Percentiles rank a stretch among this genome's conserved stretches.
phyloP scores from a whole-genome alignment of 2,113 vertebrate genomes.

The Gadus macrocephalus region DNA sequence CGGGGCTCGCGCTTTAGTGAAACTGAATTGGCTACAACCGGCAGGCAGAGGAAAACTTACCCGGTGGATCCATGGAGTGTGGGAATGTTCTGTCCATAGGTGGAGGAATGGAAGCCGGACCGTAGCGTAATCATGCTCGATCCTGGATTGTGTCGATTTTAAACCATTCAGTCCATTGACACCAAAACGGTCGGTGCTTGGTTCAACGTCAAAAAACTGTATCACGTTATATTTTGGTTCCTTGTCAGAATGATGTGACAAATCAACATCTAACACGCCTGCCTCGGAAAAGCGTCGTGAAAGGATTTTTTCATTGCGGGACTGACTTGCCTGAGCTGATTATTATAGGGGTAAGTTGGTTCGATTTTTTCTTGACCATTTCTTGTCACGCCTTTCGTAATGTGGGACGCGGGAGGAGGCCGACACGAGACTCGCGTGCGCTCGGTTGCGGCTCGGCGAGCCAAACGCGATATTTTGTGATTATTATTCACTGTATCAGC shows the following conservation, averaged over 20 bases:
- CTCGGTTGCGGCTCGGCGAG: neutral
- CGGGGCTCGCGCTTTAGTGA: constrained; percentile 64
- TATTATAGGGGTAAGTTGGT: constrained; percentile 65
- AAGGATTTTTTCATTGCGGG: constrained; percentile 44
- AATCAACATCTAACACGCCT: constrained; percentile 26
- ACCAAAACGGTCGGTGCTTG: constrained; percentile 27
- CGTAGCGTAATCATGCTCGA: constrained; percentile 25
- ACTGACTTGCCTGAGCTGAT: constrained; percentile 41
- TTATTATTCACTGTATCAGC: no score
- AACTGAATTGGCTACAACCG: constrained; percentile 63
- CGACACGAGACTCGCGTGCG: neutral
- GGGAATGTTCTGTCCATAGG: constrained; percentile 64
- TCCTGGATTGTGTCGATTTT: constrained; percentile 25
- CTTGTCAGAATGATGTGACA: constrained; percentile 68
- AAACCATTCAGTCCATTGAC: neutral
- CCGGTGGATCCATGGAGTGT: constrained; percentile 59
- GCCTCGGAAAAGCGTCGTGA: constrained; percentile 30
- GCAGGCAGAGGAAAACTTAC: constrained; percentile 68
- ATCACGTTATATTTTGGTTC: constrained; percentile 39
- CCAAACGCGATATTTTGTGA: no score
- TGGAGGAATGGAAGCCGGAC: constrained; percentile 47
- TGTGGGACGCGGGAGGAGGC: constrained; percentile 1
- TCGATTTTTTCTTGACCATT: constrained; percentile 28
- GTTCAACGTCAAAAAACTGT: neutral
- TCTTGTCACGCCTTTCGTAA: constrained; percentile 17